phyloP scores from a whole-genome alignment of 2,797 vertebrate species.

The Clarias laeviceps region DNA sequence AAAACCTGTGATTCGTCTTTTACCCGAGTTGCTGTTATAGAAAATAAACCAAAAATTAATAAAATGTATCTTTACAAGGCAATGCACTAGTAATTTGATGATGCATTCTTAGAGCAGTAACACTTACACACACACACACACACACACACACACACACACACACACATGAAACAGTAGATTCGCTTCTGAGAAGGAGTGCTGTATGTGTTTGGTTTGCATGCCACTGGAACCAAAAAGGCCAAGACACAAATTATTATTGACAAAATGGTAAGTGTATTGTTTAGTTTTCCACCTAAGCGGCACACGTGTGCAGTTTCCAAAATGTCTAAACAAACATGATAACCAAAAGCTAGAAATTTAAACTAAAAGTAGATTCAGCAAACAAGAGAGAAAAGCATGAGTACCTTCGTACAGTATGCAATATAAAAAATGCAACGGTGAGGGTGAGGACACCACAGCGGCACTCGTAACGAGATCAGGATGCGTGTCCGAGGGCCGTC shows the following conservation, averaged over 20 bases:
- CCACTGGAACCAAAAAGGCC: neutral
- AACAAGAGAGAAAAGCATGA: neutral
- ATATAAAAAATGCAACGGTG: neutral
- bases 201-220: neutral
- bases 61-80: neutral
- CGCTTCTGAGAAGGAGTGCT: neutral
- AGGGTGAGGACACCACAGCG: neutral
- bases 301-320: neutral
- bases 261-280: neutral
- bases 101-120: neutral
- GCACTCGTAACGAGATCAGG: constrained; percentile 12
- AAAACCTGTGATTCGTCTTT: neutral
- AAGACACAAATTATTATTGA: neutral
- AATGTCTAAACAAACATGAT: neutral
- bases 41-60: neutral
- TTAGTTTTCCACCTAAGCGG: neutral
- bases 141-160: neutral
- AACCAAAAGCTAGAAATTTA: neutral
- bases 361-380: neutral
- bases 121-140: neutral
- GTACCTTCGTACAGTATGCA: neutral
- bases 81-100: neutral
- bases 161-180: neutral
- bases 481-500: constrained; percentile 1
- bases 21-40: neutral